Percentiles rank a stretch among this genome's conserved stretches.
These are phyloP conservation scores for Formica selysi DNA, from an alignment of 1,140 invertebrate species.

Conservation along the genomic window DNA sequence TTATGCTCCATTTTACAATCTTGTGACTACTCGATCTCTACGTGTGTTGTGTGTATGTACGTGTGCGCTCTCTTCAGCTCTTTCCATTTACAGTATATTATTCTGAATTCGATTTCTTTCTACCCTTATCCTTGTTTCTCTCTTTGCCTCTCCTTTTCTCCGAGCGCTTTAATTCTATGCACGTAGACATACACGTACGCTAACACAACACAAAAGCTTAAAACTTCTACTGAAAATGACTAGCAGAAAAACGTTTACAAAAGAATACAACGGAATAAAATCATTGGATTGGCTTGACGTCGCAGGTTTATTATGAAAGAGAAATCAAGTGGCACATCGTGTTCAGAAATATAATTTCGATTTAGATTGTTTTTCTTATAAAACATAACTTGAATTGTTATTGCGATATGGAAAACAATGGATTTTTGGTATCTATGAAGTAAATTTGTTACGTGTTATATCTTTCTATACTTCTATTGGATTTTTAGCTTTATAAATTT, in stretches of 20 bases:
- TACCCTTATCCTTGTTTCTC: background rate
- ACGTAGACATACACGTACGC: background rate
- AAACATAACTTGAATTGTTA: background rate
- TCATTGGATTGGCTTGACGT: background rate
- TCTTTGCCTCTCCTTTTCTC: background rate
- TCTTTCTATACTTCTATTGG: background rate
- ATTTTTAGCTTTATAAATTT: conserved; percentile 3
- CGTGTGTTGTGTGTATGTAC: background rate
- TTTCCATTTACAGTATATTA: conserved; percentile 5
- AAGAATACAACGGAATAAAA: background rate
- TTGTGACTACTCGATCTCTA: too few species aligned
- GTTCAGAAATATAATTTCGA: conserved; percentile 8
- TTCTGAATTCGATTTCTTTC: background rate
- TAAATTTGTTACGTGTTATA: conserved; percentile 6
- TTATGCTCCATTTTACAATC: conserved; percentile 1
- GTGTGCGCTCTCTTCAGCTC: too few species aligned
- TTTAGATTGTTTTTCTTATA: background rate
- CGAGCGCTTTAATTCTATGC: background rate
- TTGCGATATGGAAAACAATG: background rate
- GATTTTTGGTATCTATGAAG: conserved; percentile 7
- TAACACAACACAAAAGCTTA: background rate
- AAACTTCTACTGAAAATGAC: background rate
- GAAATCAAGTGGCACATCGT: background rate
- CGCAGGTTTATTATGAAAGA: background rate
- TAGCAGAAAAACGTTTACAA: background rate